Base-by-base conservation (phyloP, 2,113 vertebrate genomes). In the Centropus bengalensis region DNA sequence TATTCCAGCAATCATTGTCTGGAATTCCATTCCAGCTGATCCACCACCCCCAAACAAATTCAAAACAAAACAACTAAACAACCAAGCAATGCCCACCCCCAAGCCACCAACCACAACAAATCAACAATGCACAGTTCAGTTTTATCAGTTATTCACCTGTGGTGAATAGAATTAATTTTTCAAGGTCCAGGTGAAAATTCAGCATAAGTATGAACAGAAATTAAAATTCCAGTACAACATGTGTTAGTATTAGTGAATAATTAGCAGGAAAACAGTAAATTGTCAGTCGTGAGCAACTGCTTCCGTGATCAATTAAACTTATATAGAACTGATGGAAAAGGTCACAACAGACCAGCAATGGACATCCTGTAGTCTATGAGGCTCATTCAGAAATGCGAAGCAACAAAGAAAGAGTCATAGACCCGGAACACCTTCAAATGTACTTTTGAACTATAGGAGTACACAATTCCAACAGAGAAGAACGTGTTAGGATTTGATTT, bases 41-140 rank as follows among this genome's bases (percentile, higher is more conserved):
- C 7, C 2, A 4, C 8, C 0, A 3, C 4, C 2, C 33, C 12
- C 23, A 15, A n/a, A 49, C 68, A 55, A 52, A 52, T 26, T 13
- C 24, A 38, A 26, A 38, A 18, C 26, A 28, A 52, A 54, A 3
- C n/a, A 22, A 36, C 36, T 36, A 36, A 36, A 5, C 23, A 62
- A 51, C 1, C 5, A n/a, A 13, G 19, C 47, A 47, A 22, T 47
- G 47, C 20, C 10, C 2, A 7, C 17, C 20, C 8, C 15, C 8
- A 59, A 15, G 2, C 2, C 8, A 42, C 8, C 28, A 45, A 10
- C 8, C 17, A 69, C 19, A 69, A 27, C 5, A 87, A 58, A 42
- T 1, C 10, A 59, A 30, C 22, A 62, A 22, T 1, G 4, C 8
- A 13, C 30, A 75, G 12, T 52, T 93, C 26, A 63, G 71, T 23